Evolutionary conservation across 1,140 invertebrate species (phyloP), one percentile per base, ranked within the genome.

Genomic region (Cryptotermes secundus): DNA sequence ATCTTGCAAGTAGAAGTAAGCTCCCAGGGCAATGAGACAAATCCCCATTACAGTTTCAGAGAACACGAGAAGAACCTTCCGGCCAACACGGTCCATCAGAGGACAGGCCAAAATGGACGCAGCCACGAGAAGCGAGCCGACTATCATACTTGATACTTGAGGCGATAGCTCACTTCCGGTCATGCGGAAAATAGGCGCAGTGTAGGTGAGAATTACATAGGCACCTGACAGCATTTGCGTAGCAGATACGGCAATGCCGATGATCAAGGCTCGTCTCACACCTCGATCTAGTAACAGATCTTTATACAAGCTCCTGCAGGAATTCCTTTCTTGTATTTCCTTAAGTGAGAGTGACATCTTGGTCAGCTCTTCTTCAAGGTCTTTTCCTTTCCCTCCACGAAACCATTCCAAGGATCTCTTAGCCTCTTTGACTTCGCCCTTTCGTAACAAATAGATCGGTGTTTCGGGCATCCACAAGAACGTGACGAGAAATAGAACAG

Each of bases 391-490:
- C 19, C 53, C 53, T 19, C 80, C 80, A 14, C 80, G 34, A 19
- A 81, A 35, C 34, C 35, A 26, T n/a, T 12, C 24, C 34, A 81
- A n/a, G 3, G 80, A 35, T 2, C 36, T 9, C 26, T 26, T 35
- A 24, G 80, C 80, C n/a, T 81, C 36, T 12, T 38, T 42, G 35
- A 38, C 3, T 19, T 42, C 24, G 24, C 80, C 80, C 16, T 81
- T 81, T n/a, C 9, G 3, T 35, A 81, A 10, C 4, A 81, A 42
- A n/a, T 81, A 81, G 9, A 88, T 83, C 0, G 93, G 93, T 4
- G 92, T 92, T 88, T 94, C 93, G 16, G 93, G 93, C 81, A 93
- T 86, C 26, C 91, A 90, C 19, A 90, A 49, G 87, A 93, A 91
- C 2, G 88, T 83, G 14, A 90, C 84, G 10, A 92, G 79, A 26